These are phyloP conservation scores for Petrocephalus zakoni DNA, from an alignment of 2,113 vertebrate species.

Conservation along the genomic window DNA sequence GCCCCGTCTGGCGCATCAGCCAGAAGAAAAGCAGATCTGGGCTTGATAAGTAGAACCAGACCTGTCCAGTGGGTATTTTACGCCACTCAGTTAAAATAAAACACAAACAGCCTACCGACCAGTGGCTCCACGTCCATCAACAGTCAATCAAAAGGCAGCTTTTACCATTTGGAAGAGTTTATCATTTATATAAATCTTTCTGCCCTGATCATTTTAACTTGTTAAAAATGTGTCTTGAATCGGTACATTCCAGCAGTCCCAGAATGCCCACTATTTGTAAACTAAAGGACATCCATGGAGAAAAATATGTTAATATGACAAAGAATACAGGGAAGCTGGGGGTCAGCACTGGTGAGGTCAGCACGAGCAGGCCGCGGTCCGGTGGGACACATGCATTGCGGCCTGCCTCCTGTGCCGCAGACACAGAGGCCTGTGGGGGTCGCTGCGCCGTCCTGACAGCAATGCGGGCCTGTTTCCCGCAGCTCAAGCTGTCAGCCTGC, in stretches of 20 bases:
- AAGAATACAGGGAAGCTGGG: background rate
- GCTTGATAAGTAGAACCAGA: conserved; percentile 70
- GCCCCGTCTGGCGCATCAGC: conserved; percentile 27
- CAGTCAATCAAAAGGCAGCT: background rate
- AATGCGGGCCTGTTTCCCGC: too few species aligned
- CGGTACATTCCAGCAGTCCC: background rate
- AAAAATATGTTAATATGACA: background rate
- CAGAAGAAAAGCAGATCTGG: conserved; percentile 62
- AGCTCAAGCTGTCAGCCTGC: too few species aligned
- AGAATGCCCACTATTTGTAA: background rate
- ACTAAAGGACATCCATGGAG: background rate
- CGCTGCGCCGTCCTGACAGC: background rate
- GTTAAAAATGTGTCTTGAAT: background rate
- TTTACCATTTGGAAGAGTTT: background rate
- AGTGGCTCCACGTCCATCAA: conserved; percentile 25
- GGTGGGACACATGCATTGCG: background rate
- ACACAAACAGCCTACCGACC: conserved; percentile 37
- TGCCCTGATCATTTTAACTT: background rate
- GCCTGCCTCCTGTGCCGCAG: background rate
- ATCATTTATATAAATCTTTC: background rate
- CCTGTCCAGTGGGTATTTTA: conserved; percentile 48
- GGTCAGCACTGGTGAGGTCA: background rate
- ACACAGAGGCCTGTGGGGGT: background rate
- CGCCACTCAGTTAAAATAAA: conserved; percentile 55
- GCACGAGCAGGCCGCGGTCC: background rate